Conservation (phyloP, 2,888 invertebrate genomes). For the Acrocyrtus sp. region DNA sequence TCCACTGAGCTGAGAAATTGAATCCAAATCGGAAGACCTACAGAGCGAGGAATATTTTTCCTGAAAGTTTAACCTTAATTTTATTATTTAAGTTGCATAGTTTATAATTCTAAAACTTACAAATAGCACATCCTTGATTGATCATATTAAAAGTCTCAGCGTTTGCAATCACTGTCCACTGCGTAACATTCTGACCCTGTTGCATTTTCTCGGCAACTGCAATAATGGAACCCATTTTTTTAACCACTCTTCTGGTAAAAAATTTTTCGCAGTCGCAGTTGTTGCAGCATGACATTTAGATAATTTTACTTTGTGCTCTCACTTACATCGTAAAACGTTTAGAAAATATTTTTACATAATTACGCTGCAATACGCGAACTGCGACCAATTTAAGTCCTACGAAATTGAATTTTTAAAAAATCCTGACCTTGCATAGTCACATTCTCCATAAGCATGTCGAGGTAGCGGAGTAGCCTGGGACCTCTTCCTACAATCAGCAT, state of each 20-base stretch:
- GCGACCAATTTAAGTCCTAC: no score
- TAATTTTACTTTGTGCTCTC: no score
- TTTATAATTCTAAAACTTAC: slow-evolving; percentile 14
- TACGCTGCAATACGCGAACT: no score
- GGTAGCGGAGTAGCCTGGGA: slow-evolving; percentile 5
- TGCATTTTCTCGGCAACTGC: slow-evolving; percentile 9
- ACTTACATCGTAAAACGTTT: no score
- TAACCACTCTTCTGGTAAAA: no score
- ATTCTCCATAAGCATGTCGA: slow-evolving; percentile 16
- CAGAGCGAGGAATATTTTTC: background rate
- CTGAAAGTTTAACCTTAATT: no score
- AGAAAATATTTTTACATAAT: no score
- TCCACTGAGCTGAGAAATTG: slow-evolving; percentile 23
- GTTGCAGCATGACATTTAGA: no score
- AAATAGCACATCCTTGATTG: slow-evolving; percentile 25
- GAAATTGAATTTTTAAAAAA: no score
- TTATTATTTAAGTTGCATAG: background rate
- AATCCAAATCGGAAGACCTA: slow-evolving; percentile 35
- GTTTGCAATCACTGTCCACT: slow-evolving; percentile 14
- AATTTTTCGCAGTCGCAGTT: no score
- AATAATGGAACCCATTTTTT: no score
- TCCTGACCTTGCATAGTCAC: slow-evolving; percentile 22
- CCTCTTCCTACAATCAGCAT: slow-evolving; percentile 16
- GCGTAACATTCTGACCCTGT: slow-evolving; percentile 14
- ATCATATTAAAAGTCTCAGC: slow-evolving; percentile 6